Conservation (phyloP, 2,888 invertebrate genomes). For the Unio delphinus region DNA sequence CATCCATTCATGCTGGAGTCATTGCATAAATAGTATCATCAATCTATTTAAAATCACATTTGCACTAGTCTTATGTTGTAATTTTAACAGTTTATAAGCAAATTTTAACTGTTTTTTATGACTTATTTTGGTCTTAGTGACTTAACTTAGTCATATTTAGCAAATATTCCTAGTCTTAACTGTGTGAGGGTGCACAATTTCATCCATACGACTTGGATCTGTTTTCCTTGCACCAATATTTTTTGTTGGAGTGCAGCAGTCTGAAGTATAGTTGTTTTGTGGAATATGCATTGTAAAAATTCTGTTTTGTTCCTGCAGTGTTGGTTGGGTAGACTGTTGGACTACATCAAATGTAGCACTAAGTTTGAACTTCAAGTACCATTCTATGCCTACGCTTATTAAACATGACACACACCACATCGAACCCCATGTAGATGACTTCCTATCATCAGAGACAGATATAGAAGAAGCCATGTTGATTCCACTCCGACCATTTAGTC, state of each 20-base stretch:
- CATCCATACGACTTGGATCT: background rate
- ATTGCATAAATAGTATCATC: too few species aligned
- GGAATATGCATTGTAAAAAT: background rate
- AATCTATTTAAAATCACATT: too few species aligned
- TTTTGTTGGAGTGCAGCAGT: background rate
- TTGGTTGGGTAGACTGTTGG: constrained; percentile 97
- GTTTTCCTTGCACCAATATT: background rate
- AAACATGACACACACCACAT: constrained; percentile 90
- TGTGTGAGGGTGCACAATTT: background rate
- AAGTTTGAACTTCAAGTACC: constrained; percentile 91
- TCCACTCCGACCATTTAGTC: constrained; percentile 83
- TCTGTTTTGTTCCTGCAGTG: constrained; percentile 52
- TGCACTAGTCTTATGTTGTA: too few species aligned
- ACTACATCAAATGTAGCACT: constrained; percentile 94
- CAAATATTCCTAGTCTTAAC: too few species aligned
- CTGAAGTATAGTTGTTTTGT: background rate
- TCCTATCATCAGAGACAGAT: constrained; percentile 67
- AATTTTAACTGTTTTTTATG: too few species aligned
- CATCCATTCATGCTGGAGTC: too few species aligned
- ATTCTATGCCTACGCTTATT: constrained; percentile 91
- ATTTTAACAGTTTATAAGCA: too few species aligned
- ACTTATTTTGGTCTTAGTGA: too few species aligned
- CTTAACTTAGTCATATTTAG: too few species aligned
- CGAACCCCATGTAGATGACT: constrained; percentile 25
- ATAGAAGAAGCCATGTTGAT: constrained; percentile 92